Conservation (phyloP, 2,888 invertebrate genomes). For the Argyra leucocephala region DNA sequence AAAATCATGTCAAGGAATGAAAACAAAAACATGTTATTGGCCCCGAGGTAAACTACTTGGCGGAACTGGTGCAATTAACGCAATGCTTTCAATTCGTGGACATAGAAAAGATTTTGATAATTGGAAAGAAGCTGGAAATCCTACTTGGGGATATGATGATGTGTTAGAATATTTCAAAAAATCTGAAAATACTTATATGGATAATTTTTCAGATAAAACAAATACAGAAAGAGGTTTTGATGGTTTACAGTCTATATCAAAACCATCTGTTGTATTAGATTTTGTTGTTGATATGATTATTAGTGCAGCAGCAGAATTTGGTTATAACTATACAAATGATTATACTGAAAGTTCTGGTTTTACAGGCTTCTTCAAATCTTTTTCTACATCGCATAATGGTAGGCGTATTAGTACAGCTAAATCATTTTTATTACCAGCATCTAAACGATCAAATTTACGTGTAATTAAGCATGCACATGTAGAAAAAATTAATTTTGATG, state of each 20-base stretch:
- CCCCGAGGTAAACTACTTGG: constrained; percentile 57
- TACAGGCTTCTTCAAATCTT: constrained; percentile 50
- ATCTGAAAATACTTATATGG: constrained; percentile 42
- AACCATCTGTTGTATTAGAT: constrained; percentile 24
- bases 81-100: constrained; percentile 53
- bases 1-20: constrained; percentile 31
- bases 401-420: constrained; percentile 49
- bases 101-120: constrained; percentile 47
- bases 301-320: constrained; percentile 53
- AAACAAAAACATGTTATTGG: constrained; percentile 43
- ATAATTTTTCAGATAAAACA: constrained; percentile 25
- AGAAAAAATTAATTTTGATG: constrained; percentile 45
- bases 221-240: constrained; percentile 39
- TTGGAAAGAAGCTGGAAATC: constrained; percentile 49
- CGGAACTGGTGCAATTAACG: constrained; percentile 53
- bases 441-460: constrained; percentile 39
- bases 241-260: constrained; percentile 45
- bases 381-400: constrained; percentile 49
- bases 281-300: constrained; percentile 50
- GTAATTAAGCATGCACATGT: constrained; percentile 47
- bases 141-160: constrained; percentile 49
- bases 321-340: constrained; percentile 34
- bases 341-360: constrained; percentile 30
- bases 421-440: constrained; percentile 47
- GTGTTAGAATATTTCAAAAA: constrained; percentile 46